Percentiles rank a stretch among this genome's conserved stretches.
Conservation (phyloP, 1,140 invertebrate genomes). For the Brachionus rotundiformis region DNA sequence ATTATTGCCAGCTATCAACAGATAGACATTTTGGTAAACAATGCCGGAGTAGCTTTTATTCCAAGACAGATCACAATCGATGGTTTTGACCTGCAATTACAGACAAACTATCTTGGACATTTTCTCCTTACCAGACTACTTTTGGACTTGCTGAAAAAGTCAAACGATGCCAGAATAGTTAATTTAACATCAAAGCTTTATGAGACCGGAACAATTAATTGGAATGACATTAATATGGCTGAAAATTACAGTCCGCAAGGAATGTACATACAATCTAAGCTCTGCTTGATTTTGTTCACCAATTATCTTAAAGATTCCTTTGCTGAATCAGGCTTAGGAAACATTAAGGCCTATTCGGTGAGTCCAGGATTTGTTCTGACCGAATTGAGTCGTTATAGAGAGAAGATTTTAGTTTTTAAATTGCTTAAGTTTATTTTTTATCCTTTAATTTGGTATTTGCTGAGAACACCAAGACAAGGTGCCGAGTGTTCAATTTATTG, state of each 20-base stretch:
- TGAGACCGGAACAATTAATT: not conserved
- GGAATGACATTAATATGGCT: conserved; percentile 26
- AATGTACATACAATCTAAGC: conserved; percentile 56
- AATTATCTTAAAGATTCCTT: conserved; percentile 22
- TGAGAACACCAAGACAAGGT: conserved; percentile 66
- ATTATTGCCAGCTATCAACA: conserved; percentile 19
- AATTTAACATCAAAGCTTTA: conserved; percentile 42
- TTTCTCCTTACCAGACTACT: conserved; percentile 53
- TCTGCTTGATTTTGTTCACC: conserved; percentile 22
- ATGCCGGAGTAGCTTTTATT: conserved; percentile 24
- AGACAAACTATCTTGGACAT: conserved; percentile 60
- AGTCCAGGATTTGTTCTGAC: conserved; percentile 63
- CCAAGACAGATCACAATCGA: conserved; percentile 52
- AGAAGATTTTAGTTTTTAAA: not conserved
- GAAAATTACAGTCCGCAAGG: conserved; percentile 27
- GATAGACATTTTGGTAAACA: conserved; percentile 72
- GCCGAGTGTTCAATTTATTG: conserved; percentile 79
- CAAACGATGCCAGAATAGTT: not conserved
- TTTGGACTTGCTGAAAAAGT: not conserved
- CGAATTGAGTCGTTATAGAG: conserved; percentile 66
- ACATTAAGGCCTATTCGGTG: conserved; percentile 57
- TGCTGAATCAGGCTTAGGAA: not conserved
- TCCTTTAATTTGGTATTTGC: conserved; percentile 54
- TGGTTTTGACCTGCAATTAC: conserved; percentile 58
- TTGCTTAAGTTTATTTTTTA: conserved; percentile 51